These are phyloP conservation scores for Mimachlamys varia DNA, from an alignment of 2,888 invertebrate species.

Conservation along the genomic window DNA sequence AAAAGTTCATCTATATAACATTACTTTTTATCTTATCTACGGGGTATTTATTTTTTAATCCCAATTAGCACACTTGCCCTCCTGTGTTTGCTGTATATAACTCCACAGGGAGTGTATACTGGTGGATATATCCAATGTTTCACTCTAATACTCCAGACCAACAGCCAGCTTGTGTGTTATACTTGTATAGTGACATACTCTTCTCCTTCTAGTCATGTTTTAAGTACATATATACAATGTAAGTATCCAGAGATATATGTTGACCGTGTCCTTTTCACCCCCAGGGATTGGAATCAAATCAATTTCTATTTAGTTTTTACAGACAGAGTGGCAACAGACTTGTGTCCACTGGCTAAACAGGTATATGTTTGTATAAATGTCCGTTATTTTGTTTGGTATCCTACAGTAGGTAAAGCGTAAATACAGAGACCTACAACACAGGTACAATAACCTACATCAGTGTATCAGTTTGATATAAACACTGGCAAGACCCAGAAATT, in stretches of 20 bases:
- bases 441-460: background rate
- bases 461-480: too few relatives aligned
- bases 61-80: background rate
- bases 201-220: background rate
- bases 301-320: conserved; percentile 31
- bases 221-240: background rate
- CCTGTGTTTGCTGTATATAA: background rate
- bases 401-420: too few relatives aligned
- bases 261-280: background rate
- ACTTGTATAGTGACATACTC: background rate
- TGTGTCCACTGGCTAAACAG: background rate
- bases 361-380: background rate
- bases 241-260: background rate
- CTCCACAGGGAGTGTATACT: background rate
- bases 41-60: background rate
- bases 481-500: too few relatives aligned
- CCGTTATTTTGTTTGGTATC: too few relatives aligned
- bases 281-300: background rate
- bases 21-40: background rate
- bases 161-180: background rate
- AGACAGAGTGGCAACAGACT: background rate
- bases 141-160: background rate
- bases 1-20: background rate
- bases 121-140: background rate
- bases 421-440: background rate